Percentiles rank a stretch among this genome's conserved stretches.
phyloP scores from a whole-genome alignment of 2,797 vertebrate genomes.

The Glossophaga mutica region DNA sequence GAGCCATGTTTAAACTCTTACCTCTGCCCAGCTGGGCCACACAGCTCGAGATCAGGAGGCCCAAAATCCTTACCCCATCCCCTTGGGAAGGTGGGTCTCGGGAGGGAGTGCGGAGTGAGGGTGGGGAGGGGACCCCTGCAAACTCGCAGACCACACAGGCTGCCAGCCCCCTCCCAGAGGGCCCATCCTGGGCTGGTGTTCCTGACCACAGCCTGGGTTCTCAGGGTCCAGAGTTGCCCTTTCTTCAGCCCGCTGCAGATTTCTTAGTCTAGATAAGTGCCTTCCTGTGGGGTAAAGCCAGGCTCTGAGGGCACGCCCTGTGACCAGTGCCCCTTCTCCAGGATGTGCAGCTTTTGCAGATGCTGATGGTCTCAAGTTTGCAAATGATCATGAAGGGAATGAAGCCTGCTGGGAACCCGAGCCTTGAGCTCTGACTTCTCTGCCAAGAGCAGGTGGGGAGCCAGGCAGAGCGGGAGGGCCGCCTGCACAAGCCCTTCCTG shows the following conservation, averaged over 20 bases:
- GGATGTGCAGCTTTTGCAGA: not conserved
- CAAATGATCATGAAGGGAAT: not conserved
- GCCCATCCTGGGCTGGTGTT: not conserved
- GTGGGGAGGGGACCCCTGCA: not conserved
- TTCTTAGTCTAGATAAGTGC: not conserved
- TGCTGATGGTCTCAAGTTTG: not conserved
- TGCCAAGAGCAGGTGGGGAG: not conserved
- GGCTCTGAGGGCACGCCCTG: not conserved
- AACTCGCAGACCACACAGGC: not conserved
- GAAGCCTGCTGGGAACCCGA: not conserved
- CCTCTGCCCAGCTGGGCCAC: not conserved
- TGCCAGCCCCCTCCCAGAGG: not conserved
- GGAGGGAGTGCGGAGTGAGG: not conserved
- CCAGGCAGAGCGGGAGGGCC: not conserved
- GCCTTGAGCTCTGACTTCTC: not conserved
- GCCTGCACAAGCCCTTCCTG: not conserved
- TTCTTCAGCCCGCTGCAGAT: not conserved
- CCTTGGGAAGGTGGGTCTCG: not conserved
- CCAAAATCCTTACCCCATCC: accelerated
- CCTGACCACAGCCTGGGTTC: too few species aligned
- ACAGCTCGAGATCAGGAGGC: not conserved
- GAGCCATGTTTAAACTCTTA: not conserved
- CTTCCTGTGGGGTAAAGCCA: not conserved
- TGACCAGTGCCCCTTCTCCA: not conserved
- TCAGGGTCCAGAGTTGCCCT: not conserved